Evolutionary conservation across 2,888 invertebrate species (phyloP), one percentile per base, ranked within the genome.

Genomic region (Neoitamus cyanurus): DNA sequence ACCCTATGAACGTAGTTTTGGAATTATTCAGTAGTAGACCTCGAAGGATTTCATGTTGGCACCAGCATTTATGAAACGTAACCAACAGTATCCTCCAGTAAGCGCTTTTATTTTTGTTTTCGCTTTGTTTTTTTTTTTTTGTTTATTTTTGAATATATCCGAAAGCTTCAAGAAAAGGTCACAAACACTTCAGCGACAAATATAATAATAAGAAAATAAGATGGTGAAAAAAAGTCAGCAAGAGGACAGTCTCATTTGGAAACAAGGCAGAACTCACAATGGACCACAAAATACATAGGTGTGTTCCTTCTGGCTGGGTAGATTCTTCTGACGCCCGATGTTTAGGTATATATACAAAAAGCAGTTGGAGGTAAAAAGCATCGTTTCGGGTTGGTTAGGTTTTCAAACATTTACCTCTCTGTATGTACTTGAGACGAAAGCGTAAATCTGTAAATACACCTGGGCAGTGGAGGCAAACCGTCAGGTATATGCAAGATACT

Each of bases 341-440:
- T 34, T 70, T 4, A 6, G 48, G 15, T 69, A 36, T 36, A 73
- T 73, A 37, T 73, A 31, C 31, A 37, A 70, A n/a, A 15, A 20
- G 46, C 42, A 42, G 46, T 77, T 30, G 46, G 28, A 78, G 78
- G 30, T 31, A 31, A 58, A 78, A 78, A 58, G 15, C 58, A 78
- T 78, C 78, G 78, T 78, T 78, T 78, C 78, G 78, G 78, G 78
- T 78, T 78, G 78, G 78, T 78, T 78, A 78, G 31, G 48, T 58
- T 78, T 31, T 58, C 58, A 78, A 58, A 78, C 48, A 78, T 78
- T 78, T 78, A 78, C 78, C 34, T 31, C 15, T 34, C 4, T 34
- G 73, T 78, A 78, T 75, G 42, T 75, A 75, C 46, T 20, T 25
- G 25, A 73, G 73, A 31, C 15, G 31, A 36, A n/a, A 58, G 58